phyloP scores from a whole-genome alignment of 2,888 invertebrate species.

The Phyto melanocephala region DNA sequence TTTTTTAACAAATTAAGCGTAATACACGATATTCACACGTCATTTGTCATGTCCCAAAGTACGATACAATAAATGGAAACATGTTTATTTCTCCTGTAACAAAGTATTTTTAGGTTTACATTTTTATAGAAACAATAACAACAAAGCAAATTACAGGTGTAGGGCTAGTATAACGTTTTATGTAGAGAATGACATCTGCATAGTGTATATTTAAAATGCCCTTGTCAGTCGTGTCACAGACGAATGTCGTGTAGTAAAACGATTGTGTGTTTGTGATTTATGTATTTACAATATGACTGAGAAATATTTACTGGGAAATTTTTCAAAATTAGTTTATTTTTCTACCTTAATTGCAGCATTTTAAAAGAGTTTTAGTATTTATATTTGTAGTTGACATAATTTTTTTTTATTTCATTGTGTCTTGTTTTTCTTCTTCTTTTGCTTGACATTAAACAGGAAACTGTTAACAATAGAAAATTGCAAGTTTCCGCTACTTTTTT shows the following conservation, averaged over 20 bases:
- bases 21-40: conserved; percentile 52
- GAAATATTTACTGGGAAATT: background rate
- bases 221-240: conserved; percentile 22
- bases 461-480: conserved; percentile 54
- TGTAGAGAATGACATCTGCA: background rate
- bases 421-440: background rate
- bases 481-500: conserved; percentile 47
- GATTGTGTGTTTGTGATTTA: background rate
- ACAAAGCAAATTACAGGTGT: background rate
- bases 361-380: background rate
- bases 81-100: background rate
- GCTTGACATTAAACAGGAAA: conserved; percentile 29
- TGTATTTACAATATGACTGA: background rate
- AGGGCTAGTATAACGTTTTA: background rate
- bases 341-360: background rate
- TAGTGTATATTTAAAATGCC: conserved; percentile 12
- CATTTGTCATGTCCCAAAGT: conserved; percentile 35
- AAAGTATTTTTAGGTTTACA: background rate
- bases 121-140: background rate
- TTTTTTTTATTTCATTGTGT: conserved; percentile 14
- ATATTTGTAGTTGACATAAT: conserved; percentile 6
- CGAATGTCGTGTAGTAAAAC: background rate
- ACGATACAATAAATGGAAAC: background rate
- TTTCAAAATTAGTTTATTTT: background rate
- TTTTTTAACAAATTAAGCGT: conserved; percentile 55